Evolutionary conservation across 2,888 invertebrate species (phyloP).

Genomic region (Ichneumoninae sp.): DNA sequence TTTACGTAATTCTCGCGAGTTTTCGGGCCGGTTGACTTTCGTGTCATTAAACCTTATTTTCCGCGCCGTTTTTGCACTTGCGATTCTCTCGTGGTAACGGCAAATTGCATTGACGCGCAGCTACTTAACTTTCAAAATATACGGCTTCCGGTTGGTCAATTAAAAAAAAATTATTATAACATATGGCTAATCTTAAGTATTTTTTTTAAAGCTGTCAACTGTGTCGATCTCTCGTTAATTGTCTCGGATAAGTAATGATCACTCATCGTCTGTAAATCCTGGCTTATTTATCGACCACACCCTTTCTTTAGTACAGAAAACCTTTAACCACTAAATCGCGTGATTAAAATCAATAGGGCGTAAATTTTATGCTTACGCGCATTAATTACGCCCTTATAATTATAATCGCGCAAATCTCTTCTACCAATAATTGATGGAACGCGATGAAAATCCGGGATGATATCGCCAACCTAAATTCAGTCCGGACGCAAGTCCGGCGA

Average conservation of each 20-base stretch:
- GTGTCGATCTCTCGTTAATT: too few relatives aligned
- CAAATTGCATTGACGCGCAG: not conserved
- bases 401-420: too few relatives aligned
- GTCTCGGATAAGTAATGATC: too few relatives aligned
- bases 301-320: too few relatives aligned
- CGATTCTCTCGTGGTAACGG: not conserved
- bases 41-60: slow-evolving; percentile 77
- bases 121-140: not conserved
- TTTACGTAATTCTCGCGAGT: slow-evolving; percentile 64
- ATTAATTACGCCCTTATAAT: not conserved
- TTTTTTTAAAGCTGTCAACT: too few relatives aligned
- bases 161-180: not conserved
- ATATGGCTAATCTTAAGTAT: too few relatives aligned
- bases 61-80: not conserved
- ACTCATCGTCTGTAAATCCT: too few relatives aligned
- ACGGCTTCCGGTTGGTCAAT: not conserved
- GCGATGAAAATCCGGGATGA: not conserved
- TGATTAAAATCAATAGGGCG: too few relatives aligned
- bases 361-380: not conserved
- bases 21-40: slow-evolving; percentile 78
- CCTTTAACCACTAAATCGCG: too few relatives aligned
- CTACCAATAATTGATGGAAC: not conserved
- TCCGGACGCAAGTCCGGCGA: not conserved
- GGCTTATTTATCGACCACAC: too few relatives aligned
- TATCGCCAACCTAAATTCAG: not conserved